Base-by-base conservation (phyloP, 2,888 invertebrate genomes). In the Lasioglossum pauxillum region DNA sequence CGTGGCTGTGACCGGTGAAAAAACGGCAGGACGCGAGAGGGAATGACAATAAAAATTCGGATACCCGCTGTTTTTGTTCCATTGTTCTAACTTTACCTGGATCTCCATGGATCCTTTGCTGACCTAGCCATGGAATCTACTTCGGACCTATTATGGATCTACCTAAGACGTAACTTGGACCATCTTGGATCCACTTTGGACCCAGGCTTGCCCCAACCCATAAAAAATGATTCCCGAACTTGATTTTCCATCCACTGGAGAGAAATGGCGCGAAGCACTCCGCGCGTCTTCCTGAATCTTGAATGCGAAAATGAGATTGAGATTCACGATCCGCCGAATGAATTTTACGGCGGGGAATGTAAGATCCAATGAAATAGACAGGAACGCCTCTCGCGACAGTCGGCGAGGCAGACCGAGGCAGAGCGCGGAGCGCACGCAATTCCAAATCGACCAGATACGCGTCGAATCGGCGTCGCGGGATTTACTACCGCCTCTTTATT, bases 401-500 rank as follows among this genome's bases (percentile, higher is more conserved):
- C 46, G 35, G n/a, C 14, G 31, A 31, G 44, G 53, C 69, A 16
- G 71, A 27, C 1, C 31, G 31, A 31, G 31, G 31, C 31, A 31
- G 31, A 31, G 53, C 31, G 60, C n/a, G 53, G 27, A 16, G 23
- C 38, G 81, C 75, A 41, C 41, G 81, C 81, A 77, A 77, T 82
- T 64, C 44, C 60, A 38, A 81, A 72, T 72, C 77, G 82, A 53
- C 27, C 46, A n/a, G 77, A 77, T 44, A 19, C 49, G 64, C 41
- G 78, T 27, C 71, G 78, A n/a, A 49, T 77, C 67, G 67, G 14
- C 46, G 77, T 67, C 46, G 35, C 73, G 41, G 67, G 75, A 80
- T 80, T 80, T 80, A 75, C 67, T 80, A 41, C 67, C 75, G 75
- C 49, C 41, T 72, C 80, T 80, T 80, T 80, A 80, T 67, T 49